Evolutionary conservation across 1,140 invertebrate species (phyloP).

Genomic region (Helicoverpa armigera): DNA sequence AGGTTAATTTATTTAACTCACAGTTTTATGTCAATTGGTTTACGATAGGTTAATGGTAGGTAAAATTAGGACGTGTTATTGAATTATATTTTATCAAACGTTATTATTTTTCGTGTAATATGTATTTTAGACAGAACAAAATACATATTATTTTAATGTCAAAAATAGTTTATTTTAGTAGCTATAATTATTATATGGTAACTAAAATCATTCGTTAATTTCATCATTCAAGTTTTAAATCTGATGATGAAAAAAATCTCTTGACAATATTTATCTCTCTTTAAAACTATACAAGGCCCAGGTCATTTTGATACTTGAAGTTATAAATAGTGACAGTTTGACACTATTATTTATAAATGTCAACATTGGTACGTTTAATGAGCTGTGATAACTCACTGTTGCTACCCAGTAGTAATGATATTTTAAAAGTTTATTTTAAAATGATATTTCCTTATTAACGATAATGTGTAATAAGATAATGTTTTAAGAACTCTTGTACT

Average conservation of each 20-base stretch:
- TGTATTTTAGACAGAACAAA: too few relatives aligned
- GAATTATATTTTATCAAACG: not conserved
- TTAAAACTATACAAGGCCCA: not conserved
- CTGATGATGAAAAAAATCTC: too few relatives aligned
- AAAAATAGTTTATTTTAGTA: too few relatives aligned
- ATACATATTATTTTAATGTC: not conserved
- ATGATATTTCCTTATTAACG: constrained; percentile 29
- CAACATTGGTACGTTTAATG: not conserved
- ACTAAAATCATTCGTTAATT: not conserved
- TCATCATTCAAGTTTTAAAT: not conserved
- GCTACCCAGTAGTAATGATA: not conserved
- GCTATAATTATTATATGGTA: not conserved
- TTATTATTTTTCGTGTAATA: too few relatives aligned
- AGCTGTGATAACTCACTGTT: constrained; percentile 3
- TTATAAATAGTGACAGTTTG: constrained; percentile 4
- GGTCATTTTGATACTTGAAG: constrained; percentile 13
- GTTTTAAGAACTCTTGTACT: constrained; percentile 9
- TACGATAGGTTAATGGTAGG: constrained; percentile 1
- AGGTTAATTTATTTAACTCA: not conserved
- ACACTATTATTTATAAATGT: constrained; percentile 1
- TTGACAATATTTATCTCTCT: not conserved
- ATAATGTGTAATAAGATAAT: constrained; percentile 15
- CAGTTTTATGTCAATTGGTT: constrained; percentile 20
- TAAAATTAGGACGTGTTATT: not conserved
- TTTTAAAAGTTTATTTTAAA: not conserved